Conservation (phyloP, 2,888 invertebrate species). For the Melinopterus prodromus region DNA sequence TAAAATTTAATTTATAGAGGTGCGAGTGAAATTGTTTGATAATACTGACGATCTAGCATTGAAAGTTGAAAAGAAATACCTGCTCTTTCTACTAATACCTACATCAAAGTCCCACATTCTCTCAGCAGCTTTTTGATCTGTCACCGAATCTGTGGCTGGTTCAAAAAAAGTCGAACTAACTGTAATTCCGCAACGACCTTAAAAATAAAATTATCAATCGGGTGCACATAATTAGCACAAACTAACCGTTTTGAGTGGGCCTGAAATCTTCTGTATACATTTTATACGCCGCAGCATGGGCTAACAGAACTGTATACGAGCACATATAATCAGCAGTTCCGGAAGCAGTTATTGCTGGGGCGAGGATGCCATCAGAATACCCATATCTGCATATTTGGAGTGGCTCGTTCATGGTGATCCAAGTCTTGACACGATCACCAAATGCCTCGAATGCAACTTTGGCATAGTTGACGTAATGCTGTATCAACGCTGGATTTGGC, state of each 20-base stretch:
- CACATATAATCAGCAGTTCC: slow-evolving; percentile 36
- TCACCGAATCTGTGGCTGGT: slow-evolving; percentile 60
- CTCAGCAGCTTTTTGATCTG: slow-evolving; percentile 65
- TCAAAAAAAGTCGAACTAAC: slow-evolving; percentile 66
- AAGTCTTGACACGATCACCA: slow-evolving; percentile 41
- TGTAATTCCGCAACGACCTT: slow-evolving; percentile 60
- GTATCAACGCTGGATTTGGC: slow-evolving; percentile 61
- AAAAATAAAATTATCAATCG: no score
- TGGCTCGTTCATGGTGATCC: slow-evolving; percentile 46
- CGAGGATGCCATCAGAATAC: slow-evolving; percentile 29
- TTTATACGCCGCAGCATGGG: slow-evolving; percentile 33
- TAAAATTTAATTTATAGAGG: no score
- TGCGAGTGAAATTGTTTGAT: no score
- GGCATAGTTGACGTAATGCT: slow-evolving; percentile 65
- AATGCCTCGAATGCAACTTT: slow-evolving; percentile 54
- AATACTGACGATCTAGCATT: no score
- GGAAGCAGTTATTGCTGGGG: slow-evolving; percentile 30
- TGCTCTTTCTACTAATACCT: neutral
- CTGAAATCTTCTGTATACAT: slow-evolving; percentile 51
- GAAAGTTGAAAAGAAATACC: no score
- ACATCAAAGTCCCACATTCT: slow-evolving; percentile 42
- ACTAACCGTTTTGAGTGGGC: slow-evolving; percentile 37
- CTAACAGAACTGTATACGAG: slow-evolving; percentile 28
- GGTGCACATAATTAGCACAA: neutral
- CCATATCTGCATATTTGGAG: slow-evolving; percentile 37